phyloP scores from a whole-genome alignment of 1,140 invertebrate species.

The Odontomachus brunneus region DNA sequence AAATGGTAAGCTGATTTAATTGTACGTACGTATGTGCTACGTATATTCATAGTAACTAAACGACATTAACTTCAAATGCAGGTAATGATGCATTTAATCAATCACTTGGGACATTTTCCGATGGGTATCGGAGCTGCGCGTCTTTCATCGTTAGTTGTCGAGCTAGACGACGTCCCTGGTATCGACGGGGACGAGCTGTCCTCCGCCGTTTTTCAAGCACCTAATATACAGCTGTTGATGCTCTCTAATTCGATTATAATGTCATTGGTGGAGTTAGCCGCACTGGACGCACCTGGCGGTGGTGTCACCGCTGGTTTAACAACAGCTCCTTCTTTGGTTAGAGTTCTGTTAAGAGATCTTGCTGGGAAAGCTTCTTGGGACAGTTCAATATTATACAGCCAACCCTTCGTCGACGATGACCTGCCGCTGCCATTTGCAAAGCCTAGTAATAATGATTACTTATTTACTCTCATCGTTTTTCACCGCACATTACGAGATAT shows the following conservation, averaged over 20 bases:
- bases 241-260: constrained; percentile 93
- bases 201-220: constrained; percentile 92
- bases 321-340: constrained; percentile 89
- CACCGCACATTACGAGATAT: neutral
- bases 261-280: constrained; percentile 96
- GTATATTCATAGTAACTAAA: neutral
- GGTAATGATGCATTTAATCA: constrained; percentile 92
- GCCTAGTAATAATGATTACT: constrained; percentile 67
- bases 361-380: constrained; percentile 99
- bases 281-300: constrained; percentile 92
- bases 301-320: constrained; percentile 92
- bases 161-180: constrained; percentile 96
- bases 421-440: constrained; percentile 70
- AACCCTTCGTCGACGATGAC: constrained; percentile 84
- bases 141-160: constrained; percentile 94
- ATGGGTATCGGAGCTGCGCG: constrained; percentile 94
- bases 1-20: constrained; percentile 84
- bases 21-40: neutral
- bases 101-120: constrained; percentile 95
- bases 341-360: constrained; percentile 95
- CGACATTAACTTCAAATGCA: constrained; percentile 61
- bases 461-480: neutral
- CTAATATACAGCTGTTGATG: constrained; percentile 96
- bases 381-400: constrained; percentile 94
- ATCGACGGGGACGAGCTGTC: constrained; percentile 90